Evolutionary conservation across 2,797 vertebrate genomes (phyloP).

Genomic region (Sebastes hubbsi): DNA sequence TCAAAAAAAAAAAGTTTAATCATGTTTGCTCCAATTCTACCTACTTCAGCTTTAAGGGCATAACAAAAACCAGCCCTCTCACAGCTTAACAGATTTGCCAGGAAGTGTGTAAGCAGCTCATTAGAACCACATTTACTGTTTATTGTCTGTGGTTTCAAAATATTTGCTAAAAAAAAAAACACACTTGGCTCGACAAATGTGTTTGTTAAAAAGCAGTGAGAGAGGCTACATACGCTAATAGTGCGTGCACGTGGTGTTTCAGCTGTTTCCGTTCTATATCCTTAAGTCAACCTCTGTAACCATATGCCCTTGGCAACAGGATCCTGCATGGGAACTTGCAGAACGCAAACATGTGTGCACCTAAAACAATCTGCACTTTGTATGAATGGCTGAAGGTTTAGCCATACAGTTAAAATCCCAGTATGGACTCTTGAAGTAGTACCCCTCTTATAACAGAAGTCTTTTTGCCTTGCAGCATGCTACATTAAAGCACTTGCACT

Average conservation of each 20-base stretch:
- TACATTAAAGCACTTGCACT: conserved; percentile 14
- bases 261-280: conserved; percentile 12
- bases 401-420: neutral
- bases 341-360: conserved; percentile 18
- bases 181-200: neutral
- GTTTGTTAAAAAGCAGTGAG: neutral
- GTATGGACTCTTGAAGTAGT: neutral
- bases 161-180: neutral
- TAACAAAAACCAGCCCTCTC: neutral
- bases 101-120: neutral
- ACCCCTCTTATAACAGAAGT: conserved; percentile 5
- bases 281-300: conserved; percentile 39
- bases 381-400: neutral
- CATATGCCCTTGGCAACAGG: conserved; percentile 55
- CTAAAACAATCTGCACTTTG: conserved; percentile 16
- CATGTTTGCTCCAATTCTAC: neutral
- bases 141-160: neutral
- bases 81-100: neutral
- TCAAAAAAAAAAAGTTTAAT: neutral
- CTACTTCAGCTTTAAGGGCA: too few species aligned
- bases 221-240: neutral
- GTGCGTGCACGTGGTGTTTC: neutral
- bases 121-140: neutral
- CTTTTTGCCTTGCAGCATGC: conserved; percentile 17
- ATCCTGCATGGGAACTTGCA: neutral